Percentiles rank a stretch among this genome's conserved stretches.
Evolutionary conservation across 2,888 invertebrate genomes (phyloP).

Genomic region (Pristionchus fissidentatus): DNA sequence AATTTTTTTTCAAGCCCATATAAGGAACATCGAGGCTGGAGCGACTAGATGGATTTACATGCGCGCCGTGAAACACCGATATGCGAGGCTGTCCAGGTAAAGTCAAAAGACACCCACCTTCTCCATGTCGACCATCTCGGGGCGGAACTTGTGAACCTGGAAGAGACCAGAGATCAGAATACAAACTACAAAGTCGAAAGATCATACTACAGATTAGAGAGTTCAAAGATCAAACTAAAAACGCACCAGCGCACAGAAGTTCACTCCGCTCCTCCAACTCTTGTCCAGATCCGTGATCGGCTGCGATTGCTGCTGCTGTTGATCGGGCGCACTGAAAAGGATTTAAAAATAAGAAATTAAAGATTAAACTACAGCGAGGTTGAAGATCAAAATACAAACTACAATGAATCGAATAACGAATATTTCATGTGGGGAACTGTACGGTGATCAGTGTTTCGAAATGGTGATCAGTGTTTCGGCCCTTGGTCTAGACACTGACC

Average conservation of each 20-base stretch:
- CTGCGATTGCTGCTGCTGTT: no score
- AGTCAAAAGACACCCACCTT: slow-evolving; percentile 26
- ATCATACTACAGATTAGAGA: not conserved
- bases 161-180: not conserved
- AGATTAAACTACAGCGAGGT: slow-evolving; percentile 15
- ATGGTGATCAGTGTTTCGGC: not conserved
- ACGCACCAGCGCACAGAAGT: slow-evolving; percentile 70
- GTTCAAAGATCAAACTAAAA: slow-evolving; percentile 13
- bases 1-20: no score
- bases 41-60: no score
- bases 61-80: not conserved
- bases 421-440: no score
- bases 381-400: no score
- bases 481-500: no score
- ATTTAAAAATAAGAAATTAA: not conserved
- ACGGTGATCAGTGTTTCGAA: not conserved
- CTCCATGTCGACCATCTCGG: slow-evolving; percentile 73
- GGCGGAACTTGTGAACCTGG: slow-evolving; percentile 56
- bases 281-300: slow-evolving; percentile 72
- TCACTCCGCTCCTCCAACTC: slow-evolving; percentile 74
- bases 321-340: slow-evolving; percentile 44
- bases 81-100: not conserved
- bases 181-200: not conserved
- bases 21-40: no score
- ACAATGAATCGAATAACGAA: not conserved